Conservation (phyloP, 2,888 invertebrate species). For the Petrolisthes cinctipes region DNA sequence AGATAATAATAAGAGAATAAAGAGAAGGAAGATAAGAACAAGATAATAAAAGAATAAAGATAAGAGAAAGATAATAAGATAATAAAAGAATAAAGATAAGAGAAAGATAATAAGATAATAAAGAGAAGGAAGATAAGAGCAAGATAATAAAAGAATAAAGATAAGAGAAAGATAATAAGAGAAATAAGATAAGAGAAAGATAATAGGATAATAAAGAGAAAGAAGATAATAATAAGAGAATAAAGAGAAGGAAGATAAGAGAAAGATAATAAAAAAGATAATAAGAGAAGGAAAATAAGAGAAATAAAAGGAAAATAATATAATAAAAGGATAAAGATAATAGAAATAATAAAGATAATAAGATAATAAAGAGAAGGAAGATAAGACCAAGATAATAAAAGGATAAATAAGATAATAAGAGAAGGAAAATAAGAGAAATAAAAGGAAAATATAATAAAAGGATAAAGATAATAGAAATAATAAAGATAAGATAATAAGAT, state of each 20-base stretch:
- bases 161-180: not conserved
- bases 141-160: not conserved
- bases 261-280: slow-evolving; percentile 10
- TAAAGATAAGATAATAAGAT: not conserved
- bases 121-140: not conserved
- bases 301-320: not conserved
- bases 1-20: not conserved
- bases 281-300: not conserved
- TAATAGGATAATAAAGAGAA: not conserved
- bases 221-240: not conserved
- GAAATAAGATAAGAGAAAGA: no score
- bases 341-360: not conserved
- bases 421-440: not conserved
- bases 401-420: not conserved
- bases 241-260: not conserved
- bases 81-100: not conserved
- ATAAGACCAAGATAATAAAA: not conserved
- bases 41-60: no score
- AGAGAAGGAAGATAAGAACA: not conserved
- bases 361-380: not conserved
- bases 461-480: not conserved
- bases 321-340: no score
- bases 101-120: not conserved
- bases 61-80: not conserved
- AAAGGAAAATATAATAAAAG: not conserved